Base-by-base conservation (phyloP, 2,888 invertebrate species). In the Orthosia incerta region DNA sequence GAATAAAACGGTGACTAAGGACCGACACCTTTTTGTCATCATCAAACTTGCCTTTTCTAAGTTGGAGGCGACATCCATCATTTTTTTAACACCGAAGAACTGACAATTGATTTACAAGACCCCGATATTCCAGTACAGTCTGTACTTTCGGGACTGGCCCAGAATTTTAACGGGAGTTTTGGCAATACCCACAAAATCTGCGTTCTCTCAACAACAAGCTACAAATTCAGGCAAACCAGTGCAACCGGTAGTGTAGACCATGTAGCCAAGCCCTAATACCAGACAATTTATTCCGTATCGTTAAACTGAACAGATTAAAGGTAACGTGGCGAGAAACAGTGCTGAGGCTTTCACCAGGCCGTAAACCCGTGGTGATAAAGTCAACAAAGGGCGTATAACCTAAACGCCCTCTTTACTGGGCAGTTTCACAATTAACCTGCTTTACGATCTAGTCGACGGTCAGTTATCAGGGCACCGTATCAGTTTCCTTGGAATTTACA, bases 361-460 rank as follows among this genome's bases (percentile, higher is more conserved):
- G 77, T 89, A 88, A 88, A 87, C 75, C 83, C 71, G 62, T 67
- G 74, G 79, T 74, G 88, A 88, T 88, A 88, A 86, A 81, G 83
- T 79, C 72, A 84, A 88, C 88, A 88, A 88, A 88, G 87, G 89
- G 83, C 81, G 86, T 86, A 84, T 76, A 81, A 82, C 78, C 74
- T 77, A 83, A 86, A 82, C 76, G 83, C 74, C 83, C 79, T 71
- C 61, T 76, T 85, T 84, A 82, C 79, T 63, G 73, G 71, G 46
- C 68, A 39, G 85, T 85, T 84, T 84, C 83, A 85, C 86, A 85
- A 88, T 86, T 84, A 87, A 85, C 86, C 82, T 80, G 78, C 80
- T 85, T 89, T 82, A 85, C 78, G 83, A 84, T 74, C 75, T 71
- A 69, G 77, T 79, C 77, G 80, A 79, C 79, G 86, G 87, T 84